phyloP scores from a whole-genome alignment of 23 tunicate genomes.

The Phallusia fumigata region DNA sequence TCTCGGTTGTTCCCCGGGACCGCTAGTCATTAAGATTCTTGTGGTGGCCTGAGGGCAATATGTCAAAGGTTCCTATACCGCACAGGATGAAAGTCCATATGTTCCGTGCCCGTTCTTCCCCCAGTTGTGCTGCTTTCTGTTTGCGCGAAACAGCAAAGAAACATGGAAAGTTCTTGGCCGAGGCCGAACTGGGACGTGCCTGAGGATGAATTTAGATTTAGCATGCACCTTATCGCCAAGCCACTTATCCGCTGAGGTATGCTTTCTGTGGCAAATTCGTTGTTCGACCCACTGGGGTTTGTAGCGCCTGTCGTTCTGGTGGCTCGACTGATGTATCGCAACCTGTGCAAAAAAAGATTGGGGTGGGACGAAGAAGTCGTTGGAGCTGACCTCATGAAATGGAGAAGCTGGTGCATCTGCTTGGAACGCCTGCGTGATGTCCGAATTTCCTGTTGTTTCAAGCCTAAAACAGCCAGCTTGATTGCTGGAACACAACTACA shows the following conservation, averaged over 20 bases:
- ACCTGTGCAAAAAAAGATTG: background rate
- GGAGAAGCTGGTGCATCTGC: background rate
- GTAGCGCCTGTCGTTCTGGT: background rate
- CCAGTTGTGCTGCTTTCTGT: no score
- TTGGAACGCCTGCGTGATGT: background rate
- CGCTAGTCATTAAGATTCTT: no score
- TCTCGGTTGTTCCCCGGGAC: no score
- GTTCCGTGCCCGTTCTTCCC: no score
- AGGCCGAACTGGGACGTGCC: background rate
- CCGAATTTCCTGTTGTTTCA: constrained; percentile 17
- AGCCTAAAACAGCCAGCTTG: no score
- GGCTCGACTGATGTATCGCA: background rate
- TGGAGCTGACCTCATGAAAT: background rate
- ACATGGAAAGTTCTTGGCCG: no score
- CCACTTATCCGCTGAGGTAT: background rate
- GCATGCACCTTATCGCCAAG: no score
- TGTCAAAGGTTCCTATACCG: no score
- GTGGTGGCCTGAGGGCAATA: no score
- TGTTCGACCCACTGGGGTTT: background rate
- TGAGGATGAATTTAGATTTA: background rate
- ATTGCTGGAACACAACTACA: background rate
- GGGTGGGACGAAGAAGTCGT: background rate
- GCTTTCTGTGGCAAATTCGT: background rate
- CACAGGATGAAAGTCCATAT: no score
- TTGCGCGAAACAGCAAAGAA: no score